These are phyloP conservation scores for Dipodomys stephensi DNA, from an alignment of 2,113 vertebrate genomes.

Conservation along the genomic window DNA sequence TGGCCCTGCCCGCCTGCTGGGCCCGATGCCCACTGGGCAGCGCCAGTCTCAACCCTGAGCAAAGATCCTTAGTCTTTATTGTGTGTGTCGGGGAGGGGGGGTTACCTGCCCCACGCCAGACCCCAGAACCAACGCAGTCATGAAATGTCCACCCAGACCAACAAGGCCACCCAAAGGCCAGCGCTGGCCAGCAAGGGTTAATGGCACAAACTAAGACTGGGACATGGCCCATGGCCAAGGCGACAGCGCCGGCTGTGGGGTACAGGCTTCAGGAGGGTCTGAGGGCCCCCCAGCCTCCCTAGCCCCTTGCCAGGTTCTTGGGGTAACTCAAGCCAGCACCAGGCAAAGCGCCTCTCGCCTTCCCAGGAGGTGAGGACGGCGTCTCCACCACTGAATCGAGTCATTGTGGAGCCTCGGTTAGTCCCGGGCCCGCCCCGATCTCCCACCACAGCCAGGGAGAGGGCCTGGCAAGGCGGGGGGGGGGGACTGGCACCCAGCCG, in stretches of 20 bases:
- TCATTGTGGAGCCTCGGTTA: conserved; percentile 28
- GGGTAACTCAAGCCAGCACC: neutral
- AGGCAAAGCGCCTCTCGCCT: conserved; percentile 1
- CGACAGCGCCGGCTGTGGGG: neutral
- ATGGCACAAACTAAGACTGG: too few relatives aligned
- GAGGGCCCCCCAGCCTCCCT: neutral
- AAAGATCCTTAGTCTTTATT: neutral
- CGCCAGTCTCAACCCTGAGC: neutral
- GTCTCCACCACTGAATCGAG: conserved; percentile 73
- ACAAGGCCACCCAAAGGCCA: too few relatives aligned
- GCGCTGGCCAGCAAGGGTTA: conserved; percentile 57
- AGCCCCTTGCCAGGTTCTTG: too few relatives aligned
- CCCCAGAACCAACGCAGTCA: neutral
- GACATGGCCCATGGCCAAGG: neutral
- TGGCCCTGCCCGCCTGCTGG: conserved; percentile 42
- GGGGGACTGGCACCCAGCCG: neutral
- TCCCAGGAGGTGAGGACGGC: neutral
- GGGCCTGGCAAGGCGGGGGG: neutral
- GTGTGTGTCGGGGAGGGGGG: too few relatives aligned
- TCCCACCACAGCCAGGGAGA: neutral
- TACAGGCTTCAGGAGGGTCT: neutral
- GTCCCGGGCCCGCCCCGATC: too few relatives aligned
- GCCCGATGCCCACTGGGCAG: neutral
- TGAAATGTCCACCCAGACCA: neutral
- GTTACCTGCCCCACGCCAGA: neutral